Evolutionary conservation across 1,140 invertebrate genomes (phyloP), one percentile per base, ranked within the genome.

Genomic region (Chymomyza costata): DNA sequence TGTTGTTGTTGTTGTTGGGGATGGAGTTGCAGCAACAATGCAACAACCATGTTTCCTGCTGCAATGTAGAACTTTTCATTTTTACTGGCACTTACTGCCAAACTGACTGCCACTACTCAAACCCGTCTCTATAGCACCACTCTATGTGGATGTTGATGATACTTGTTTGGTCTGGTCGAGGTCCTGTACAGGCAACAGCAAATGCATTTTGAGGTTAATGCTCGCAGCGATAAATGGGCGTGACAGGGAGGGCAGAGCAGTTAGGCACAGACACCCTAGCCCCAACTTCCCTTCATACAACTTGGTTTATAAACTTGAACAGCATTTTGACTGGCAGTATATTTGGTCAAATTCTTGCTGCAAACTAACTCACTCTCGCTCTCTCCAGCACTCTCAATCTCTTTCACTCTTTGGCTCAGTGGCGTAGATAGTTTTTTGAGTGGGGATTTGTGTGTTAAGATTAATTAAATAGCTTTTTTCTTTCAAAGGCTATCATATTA

Each of bases 151-250:
- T n/a, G n/a, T n/a, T n/a, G n/a, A n/a, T n/a, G n/a, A n/a, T n/a
- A n/a, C n/a, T n/a, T n/a, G n/a, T n/a, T n/a, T n/a, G n/a, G n/a
- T n/a, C n/a, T n/a, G n/a, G n/a, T n/a, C n/a, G n/a, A n/a, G n/a
- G n/a, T n/a, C n/a, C n/a, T n/a, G n/a, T 17, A 17, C 11, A 21
- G 35, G 13, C 21, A 44, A 37, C 57, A 55, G 66, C 54, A 78
- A 76, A 71, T 76, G 71, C 71, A 76, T 59, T 78, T 65, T 64
- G 63, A 70, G 71, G 71, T 78, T 76, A 76, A 66, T 76, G 71
- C 62, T 68, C 71, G 66, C 41, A 62, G 71, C 39, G 66, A 59
- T n/a, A n/a, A n/a, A n/a, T n/a, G n/a, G n/a, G n/a, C n/a, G n/a
- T n/a, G n/a, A n/a, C n/a, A n/a, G n/a, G n/a, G n/a, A 51, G 51